Evolutionary conservation across 2,888 invertebrate genomes (phyloP).

Genomic region (Chirona hameri): DNA sequence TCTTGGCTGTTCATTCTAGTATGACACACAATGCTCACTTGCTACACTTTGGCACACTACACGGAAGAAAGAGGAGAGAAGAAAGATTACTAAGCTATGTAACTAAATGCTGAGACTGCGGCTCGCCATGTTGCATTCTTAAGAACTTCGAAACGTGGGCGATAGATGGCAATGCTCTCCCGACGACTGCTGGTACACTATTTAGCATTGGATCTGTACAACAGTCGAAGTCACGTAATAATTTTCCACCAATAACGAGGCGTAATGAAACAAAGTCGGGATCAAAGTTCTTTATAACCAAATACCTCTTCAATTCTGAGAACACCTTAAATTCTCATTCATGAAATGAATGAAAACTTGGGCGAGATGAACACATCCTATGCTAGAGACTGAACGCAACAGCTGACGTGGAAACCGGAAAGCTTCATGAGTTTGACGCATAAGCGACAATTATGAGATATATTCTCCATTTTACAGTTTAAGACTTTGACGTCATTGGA

Average conservation of each 20-base stretch:
- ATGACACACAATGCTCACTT: background rate
- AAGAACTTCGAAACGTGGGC: background rate
- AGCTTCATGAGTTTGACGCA: background rate
- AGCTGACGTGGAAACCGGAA: constrained; percentile 3
- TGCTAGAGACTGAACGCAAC: background rate
- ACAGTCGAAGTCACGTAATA: no score
- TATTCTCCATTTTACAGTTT: no score
- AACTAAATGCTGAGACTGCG: background rate
- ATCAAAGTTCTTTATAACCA: no score
- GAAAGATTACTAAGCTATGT: background rate
- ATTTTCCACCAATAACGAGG: no score
- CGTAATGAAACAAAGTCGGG: no score
- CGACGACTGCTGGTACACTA: background rate
- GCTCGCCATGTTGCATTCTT: constrained; percentile 6
- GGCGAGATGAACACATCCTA: no score
- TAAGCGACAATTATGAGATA: background rate
- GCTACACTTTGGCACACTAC: background rate
- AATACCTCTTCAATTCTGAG: no score
- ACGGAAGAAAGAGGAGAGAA: constrained; percentile 8
- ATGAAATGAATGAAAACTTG: no score
- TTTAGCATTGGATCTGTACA: no score
- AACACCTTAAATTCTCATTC: no score
- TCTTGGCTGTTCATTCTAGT: constrained; percentile 80
- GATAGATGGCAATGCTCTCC: constrained; percentile 11
- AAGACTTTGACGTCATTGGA: no score